Evolutionary conservation across 2,113 vertebrate species (phyloP).

Genomic region (Sitta europaea): DNA sequence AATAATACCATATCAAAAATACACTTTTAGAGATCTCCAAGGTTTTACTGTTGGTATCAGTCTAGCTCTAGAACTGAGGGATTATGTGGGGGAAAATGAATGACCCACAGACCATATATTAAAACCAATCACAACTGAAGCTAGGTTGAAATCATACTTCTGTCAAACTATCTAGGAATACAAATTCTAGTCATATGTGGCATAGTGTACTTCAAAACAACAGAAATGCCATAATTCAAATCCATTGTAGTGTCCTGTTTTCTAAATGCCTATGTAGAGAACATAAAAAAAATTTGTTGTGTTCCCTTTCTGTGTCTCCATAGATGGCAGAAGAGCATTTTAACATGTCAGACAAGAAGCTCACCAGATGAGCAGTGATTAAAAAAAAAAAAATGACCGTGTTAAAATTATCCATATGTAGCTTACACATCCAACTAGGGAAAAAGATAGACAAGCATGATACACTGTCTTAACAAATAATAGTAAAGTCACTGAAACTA

Average conservation of each 20-base stretch:
- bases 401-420: neutral
- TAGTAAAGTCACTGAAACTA: neutral
- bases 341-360: neutral
- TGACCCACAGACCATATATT: neutral
- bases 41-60: neutral
- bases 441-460: neutral
- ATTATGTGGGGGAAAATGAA: neutral
- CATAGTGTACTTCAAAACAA: neutral
- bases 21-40: neutral
- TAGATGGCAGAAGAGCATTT: neutral
- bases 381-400: neutral
- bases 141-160: neutral
- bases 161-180: neutral
- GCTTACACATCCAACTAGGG: neutral
- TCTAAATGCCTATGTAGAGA: neutral
- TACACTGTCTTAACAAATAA: neutral
- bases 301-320: neutral
- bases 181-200: neutral
- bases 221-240: neutral
- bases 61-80: neutral
- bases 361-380: neutral
- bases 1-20: neutral
- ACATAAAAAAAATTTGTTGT: neutral
- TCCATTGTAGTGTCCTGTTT: neutral
- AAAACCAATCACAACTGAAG: neutral